phyloP scores from a whole-genome alignment of 1,140 invertebrate species.

The Drosophila santomea region DNA sequence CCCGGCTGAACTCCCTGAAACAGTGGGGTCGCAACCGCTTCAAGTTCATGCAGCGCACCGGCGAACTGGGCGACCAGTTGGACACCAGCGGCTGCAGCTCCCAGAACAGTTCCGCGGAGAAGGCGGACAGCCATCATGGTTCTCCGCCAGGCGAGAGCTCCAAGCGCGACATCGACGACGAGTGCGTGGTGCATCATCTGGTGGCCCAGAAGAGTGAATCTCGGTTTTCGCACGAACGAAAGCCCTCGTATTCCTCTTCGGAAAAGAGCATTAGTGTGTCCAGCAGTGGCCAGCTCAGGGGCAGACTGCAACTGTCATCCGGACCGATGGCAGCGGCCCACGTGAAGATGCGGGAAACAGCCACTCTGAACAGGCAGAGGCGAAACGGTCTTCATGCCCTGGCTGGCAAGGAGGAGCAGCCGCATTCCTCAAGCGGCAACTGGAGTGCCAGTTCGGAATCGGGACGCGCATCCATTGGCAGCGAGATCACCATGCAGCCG shows the following conservation, averaged over 20 bases:
- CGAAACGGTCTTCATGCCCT: conserved; percentile 85
- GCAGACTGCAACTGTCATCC: conserved; percentile 65
- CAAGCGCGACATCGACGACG: conserved; percentile 85
- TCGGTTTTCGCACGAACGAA: conserved; percentile 88
- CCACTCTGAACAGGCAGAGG: conserved; percentile 86
- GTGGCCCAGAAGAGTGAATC: conserved; percentile 81
- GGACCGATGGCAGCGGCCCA: conserved; percentile 51
- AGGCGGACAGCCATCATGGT: conserved; percentile 48
- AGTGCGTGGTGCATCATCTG: conserved; percentile 87
- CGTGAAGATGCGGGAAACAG: conserved; percentile 90
- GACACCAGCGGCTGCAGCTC: conserved; percentile 84
- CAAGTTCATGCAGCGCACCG: conserved; percentile 89
- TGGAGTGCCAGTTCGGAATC: conserved; percentile 97
- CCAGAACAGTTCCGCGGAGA: conserved; percentile 74
- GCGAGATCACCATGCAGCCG: conserved; percentile 91
- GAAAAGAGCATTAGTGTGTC: conserved; percentile 87
- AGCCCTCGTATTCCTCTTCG: conserved; percentile 90
- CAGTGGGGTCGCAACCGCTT: conserved; percentile 92
- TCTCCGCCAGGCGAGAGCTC: conserved; percentile 16
- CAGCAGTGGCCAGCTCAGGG: conserved; percentile 75
- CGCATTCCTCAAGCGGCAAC: conserved; percentile 95
- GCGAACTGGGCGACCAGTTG: conserved; percentile 76
- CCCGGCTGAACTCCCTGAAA: conserved; percentile 92
- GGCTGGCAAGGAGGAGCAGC: conserved; percentile 89
- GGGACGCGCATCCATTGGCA: conserved; percentile 92